Evolutionary conservation across 2,888 invertebrate genomes (phyloP).

Genomic region (Caenorhabditis virilis): DNA sequence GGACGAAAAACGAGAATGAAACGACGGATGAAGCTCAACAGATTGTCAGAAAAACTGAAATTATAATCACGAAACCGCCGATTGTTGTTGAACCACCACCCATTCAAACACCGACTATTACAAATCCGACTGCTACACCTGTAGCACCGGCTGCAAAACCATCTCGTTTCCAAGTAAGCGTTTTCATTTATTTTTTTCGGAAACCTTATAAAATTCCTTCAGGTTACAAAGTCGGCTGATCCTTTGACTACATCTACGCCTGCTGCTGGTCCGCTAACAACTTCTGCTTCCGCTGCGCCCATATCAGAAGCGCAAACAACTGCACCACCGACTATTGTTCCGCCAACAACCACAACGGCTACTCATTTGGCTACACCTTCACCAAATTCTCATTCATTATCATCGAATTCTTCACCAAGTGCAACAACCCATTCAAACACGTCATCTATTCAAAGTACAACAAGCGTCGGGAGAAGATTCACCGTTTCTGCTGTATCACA

Average conservation of each 20-base stretch:
- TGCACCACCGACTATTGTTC: too few relatives aligned
- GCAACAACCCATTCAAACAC: conserved; percentile 50
- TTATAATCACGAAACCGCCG: conserved; percentile 2
- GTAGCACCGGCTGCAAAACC: conserved; percentile 21
- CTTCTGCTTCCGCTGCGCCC: background rate
- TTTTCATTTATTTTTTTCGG: background rate
- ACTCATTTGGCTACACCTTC: conserved; percentile 25
- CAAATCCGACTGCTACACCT: conserved; percentile 2
- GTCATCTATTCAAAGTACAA: conserved; percentile 40
- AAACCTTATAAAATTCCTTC: background rate
- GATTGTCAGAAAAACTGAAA: conserved; percentile 4
- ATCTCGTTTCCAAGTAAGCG: conserved; percentile 41
- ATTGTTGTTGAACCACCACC: background rate
- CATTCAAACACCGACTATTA: conserved; percentile 4
- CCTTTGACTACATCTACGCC: conserved; percentile 18
- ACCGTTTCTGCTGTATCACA: conserved; percentile 43
- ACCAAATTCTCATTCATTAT: conserved; percentile 36
- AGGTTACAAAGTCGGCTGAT: conserved; percentile 30
- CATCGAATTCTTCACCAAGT: conserved; percentile 46
- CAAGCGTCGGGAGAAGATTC: conserved; percentile 41
- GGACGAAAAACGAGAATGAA: conserved; percentile 10
- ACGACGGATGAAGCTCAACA: conserved; percentile 7
- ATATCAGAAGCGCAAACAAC: conserved; percentile 7
- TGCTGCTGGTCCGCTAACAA: background rate
- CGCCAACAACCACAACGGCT: conserved; percentile 7